phyloP scores from a whole-genome alignment of 2,113 vertebrate genomes.

The Rousettus leschenaultii region DNA sequence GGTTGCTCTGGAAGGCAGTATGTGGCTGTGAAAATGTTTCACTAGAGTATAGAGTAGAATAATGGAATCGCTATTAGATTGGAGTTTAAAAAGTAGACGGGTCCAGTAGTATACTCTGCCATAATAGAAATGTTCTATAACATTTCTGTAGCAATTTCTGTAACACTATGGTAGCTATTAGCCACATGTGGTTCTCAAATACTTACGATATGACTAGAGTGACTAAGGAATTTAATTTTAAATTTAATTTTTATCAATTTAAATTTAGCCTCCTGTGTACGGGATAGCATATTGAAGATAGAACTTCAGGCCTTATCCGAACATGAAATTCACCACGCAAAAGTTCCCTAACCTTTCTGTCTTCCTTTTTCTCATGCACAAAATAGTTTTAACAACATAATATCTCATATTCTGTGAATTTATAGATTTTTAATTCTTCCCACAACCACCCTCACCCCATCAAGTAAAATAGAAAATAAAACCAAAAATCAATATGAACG shows the following conservation, averaged over 20 bases:
- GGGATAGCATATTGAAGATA: not conserved
- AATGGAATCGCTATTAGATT: not conserved
- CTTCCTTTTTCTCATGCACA: not conserved
- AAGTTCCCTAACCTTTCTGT: not conserved
- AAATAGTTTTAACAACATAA: not conserved
- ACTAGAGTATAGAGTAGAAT: not conserved
- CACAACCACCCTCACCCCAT: not conserved
- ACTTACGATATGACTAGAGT: not conserved
- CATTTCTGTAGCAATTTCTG: not conserved
- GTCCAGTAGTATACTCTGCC: not conserved
- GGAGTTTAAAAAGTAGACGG: not conserved
- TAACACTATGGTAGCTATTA: not conserved
- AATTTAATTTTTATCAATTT: not conserved
- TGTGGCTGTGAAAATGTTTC: not conserved
- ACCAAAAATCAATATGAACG: not conserved
- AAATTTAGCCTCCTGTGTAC: not conserved
- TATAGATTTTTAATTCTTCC: not conserved
- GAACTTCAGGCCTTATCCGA: not conserved
- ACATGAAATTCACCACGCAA: not conserved
- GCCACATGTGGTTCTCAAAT: not conserved
- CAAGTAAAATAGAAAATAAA: conserved; percentile 30
- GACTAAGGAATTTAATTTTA: not conserved
- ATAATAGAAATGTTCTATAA: not conserved
- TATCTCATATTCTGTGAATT: not conserved
- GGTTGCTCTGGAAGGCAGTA: not conserved